Evolutionary conservation across 2,113 vertebrate genomes (phyloP).

Genomic region (Enhydra lutris): DNA sequence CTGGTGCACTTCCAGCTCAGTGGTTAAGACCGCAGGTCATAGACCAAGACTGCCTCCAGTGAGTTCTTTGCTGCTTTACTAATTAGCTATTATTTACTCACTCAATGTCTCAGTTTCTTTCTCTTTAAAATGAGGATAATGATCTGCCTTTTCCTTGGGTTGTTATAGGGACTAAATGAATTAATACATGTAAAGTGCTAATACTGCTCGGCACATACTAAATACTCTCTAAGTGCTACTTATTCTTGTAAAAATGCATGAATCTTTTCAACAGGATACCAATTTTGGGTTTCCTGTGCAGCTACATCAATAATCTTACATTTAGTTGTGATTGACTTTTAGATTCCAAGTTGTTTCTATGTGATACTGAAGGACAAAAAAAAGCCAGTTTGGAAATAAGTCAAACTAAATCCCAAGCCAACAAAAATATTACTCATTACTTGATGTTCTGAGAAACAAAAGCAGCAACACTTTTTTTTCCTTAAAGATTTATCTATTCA

Average conservation of each 20-base stretch:
- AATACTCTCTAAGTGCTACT: not conserved
- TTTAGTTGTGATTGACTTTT: conserved; percentile 49
- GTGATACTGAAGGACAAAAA: not conserved
- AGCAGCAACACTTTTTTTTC: not conserved
- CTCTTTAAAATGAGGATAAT: not conserved
- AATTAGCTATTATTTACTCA: not conserved
- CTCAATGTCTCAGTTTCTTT: not conserved
- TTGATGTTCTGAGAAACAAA: not conserved
- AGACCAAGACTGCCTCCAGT: not conserved
- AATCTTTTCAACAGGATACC: not conserved
- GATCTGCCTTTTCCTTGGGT: not conserved
- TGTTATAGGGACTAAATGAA: not conserved
- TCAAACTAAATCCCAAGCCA: not conserved
- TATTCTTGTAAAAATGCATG: not conserved
- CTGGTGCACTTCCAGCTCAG: not conserved
- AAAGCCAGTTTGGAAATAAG: not conserved
- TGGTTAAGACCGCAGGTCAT: not conserved
- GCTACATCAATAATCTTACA: not conserved
- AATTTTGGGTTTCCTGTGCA: not conserved
- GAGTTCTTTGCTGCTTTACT: not conserved
- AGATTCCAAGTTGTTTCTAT: not conserved
- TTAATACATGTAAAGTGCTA: not conserved
- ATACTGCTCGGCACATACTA: not conserved
- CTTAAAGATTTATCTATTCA: not conserved
- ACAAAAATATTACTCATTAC: conserved; percentile 12